Conservation (phyloP, 1,140 invertebrate genomes). For the Neelides sp. region DNA sequence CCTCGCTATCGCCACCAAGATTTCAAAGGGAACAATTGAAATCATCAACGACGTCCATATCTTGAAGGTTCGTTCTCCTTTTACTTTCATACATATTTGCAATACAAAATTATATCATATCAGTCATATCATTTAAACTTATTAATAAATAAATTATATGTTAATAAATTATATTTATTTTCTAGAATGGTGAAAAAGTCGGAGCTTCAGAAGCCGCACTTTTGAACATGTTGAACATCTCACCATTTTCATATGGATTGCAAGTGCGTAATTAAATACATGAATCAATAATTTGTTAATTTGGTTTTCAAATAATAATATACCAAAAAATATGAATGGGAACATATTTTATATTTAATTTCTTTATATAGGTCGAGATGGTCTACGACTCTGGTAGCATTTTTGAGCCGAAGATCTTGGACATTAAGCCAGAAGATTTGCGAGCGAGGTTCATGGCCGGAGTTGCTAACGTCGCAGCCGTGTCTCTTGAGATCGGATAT, state of each 20-base stretch:
- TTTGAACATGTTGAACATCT: constrained; percentile 99
- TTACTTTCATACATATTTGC: too few relatives aligned
- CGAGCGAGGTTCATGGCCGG: constrained; percentile 48
- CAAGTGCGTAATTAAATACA: constrained; percentile 47
- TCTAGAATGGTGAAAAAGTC: constrained; percentile 94
- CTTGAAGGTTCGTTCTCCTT: constrained; percentile 20
- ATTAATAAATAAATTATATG: not conserved
- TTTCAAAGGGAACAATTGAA: constrained; percentile 99
- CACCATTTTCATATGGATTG: constrained; percentile 97
- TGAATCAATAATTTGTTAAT: not conserved
- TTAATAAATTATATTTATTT: constrained; percentile 33
- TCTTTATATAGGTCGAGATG: constrained; percentile 44
- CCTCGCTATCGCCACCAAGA: constrained; percentile 97
- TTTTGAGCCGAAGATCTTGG: constrained; percentile 89
- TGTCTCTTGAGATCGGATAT: constrained; percentile 87
- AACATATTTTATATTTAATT: not conserved
- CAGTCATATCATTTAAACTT: too few relatives aligned
- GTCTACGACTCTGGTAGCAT: constrained; percentile 98
- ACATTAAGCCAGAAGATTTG: constrained; percentile 95
- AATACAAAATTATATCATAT: too few relatives aligned
- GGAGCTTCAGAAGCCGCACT: constrained; percentile 96
- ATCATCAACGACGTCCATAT: constrained; percentile 53
- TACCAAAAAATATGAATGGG: too few relatives aligned
- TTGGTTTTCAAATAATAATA: too few relatives aligned
- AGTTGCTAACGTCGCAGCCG: constrained; percentile 83